phyloP scores from a whole-genome alignment of 2,888 invertebrate species.

The Archips crataeganus region DNA sequence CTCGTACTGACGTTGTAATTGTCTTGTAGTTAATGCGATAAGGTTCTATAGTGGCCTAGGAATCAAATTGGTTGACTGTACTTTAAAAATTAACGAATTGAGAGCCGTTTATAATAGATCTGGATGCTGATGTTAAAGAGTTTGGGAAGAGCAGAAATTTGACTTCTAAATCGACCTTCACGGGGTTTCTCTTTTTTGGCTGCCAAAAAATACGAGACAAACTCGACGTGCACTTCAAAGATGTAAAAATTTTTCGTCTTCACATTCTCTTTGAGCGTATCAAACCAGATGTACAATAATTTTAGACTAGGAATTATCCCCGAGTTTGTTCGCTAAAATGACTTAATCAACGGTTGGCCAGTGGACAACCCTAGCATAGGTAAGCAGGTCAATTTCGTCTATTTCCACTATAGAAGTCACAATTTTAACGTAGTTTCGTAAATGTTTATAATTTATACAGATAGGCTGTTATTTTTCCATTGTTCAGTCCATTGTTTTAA shows the following conservation, averaged over 20 bases:
- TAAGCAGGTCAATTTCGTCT: constrained; percentile 65
- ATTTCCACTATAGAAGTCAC: constrained; percentile 59
- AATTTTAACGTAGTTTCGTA: constrained; percentile 60
- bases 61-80: too few relatives aligned
- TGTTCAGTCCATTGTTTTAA: constrained; percentile 64
- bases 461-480: constrained; percentile 57
- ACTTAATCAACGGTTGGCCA: constrained; percentile 28
- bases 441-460: constrained; percentile 44
- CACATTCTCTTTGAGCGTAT: constrained; percentile 24
- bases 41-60: too few relatives aligned
- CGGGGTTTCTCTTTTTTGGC: constrained; percentile 24
- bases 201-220: constrained; percentile 16
- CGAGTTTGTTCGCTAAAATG: constrained; percentile 17
- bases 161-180: constrained; percentile 22
- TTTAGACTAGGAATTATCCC: constrained; percentile 25
- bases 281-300: constrained; percentile 21
- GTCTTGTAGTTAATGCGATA: too few relatives aligned
- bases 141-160: constrained; percentile 17
- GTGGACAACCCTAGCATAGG: constrained; percentile 46
- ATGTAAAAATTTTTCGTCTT: constrained; percentile 28
- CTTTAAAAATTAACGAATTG: constrained; percentile 22
- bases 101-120: constrained; percentile 17
- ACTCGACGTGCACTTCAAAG: constrained; percentile 1
- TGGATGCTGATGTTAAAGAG: constrained; percentile 24
- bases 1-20: too few relatives aligned